Percentiles rank a stretch among this genome's conserved stretches.
These are phyloP conservation scores for Drosophila nebulosa DNA, from an alignment of 1,140 invertebrate species.

Conservation along the genomic window DNA sequence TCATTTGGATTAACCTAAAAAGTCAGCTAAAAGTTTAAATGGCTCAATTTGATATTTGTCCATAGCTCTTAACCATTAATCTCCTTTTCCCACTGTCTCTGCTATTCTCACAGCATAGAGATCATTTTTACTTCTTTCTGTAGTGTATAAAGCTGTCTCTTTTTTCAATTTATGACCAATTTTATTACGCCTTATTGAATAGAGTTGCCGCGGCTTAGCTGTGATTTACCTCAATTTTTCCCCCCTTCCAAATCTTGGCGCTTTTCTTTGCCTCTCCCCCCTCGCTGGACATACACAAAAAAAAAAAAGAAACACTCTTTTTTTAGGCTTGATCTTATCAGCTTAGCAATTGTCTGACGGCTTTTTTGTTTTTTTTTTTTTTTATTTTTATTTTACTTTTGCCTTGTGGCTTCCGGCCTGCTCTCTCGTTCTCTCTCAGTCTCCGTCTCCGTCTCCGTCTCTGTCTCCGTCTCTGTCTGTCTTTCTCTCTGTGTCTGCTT, in stretches of 20 bases:
- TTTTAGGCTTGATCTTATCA: conserved; percentile 64
- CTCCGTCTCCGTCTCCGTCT: conserved; percentile 21
- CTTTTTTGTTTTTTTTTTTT: conserved; percentile 4
- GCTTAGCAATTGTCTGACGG: conserved; percentile 70
- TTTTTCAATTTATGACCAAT: conserved; percentile 35
- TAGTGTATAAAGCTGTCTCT: not conserved
- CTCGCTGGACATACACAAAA: conserved; percentile 44
- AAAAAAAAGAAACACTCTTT: conserved; percentile 48
- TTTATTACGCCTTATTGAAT: conserved; percentile 53
- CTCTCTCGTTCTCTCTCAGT: not conserved
- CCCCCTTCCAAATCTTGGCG: conserved; percentile 3
- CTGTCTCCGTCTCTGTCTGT: conserved; percentile 17
- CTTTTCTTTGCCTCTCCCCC: not conserved
- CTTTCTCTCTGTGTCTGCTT: conserved; percentile 21
- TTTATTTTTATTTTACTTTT: not conserved
- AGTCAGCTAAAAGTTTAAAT: too few species aligned
- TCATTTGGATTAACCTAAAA: too few species aligned
- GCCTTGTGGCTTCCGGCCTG: not conserved
- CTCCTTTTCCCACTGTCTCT: not conserved
- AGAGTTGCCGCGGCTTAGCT: conserved; percentile 41
- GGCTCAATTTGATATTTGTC: not conserved
- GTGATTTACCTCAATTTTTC: conserved; percentile 39
- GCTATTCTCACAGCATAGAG: too few species aligned
- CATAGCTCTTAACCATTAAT: not conserved
- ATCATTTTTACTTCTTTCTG: not conserved